A percentile compares a stretch with the other conserved stretches of the same genome.
phyloP scores from a whole-genome alignment of 2,113 vertebrate genomes.

The Anhinga anhinga region DNA sequence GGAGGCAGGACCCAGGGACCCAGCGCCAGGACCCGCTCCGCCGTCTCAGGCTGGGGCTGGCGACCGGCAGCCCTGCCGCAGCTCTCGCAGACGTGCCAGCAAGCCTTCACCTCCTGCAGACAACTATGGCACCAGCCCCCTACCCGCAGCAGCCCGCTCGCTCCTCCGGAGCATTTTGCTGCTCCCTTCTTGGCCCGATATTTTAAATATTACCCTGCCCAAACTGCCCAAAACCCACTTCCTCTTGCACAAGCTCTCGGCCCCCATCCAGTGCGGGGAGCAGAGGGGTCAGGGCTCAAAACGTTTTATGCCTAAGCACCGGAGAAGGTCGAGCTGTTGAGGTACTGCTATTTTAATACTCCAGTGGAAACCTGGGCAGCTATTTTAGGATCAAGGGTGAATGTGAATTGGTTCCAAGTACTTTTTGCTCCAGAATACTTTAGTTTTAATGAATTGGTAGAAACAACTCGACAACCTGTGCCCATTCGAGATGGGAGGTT shows the following conservation, averaged over 20 bases:
- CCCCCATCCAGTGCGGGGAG: fast-evolving
- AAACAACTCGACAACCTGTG: neutral
- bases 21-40: neutral
- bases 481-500: fast-evolving
- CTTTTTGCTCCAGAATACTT: neutral
- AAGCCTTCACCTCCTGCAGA: neutral
- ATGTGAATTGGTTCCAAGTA: neutral
- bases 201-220: no score
- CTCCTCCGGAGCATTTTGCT: neutral
- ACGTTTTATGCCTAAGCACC: fast-evolving
- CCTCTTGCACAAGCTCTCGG: fast-evolving
- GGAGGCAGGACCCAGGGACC: neutral
- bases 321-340: fast-evolving
- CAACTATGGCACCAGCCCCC: fast-evolving
- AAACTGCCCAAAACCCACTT: fast-evolving
- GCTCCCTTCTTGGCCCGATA: neutral
- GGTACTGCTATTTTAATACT: neutral
- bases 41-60: no score
- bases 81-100: neutral
- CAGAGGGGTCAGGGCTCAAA: fast-evolving
- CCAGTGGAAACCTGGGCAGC: neutral
- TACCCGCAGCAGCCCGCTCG: fast-evolving
- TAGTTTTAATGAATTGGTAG: neutral
- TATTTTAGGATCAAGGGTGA: neutral
- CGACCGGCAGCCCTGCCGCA: neutral